A percentile compares a stretch with the other conserved stretches of the same genome.
Conservation (phyloP, 2,113 vertebrate genomes). For the Hippolais icterina region DNA sequence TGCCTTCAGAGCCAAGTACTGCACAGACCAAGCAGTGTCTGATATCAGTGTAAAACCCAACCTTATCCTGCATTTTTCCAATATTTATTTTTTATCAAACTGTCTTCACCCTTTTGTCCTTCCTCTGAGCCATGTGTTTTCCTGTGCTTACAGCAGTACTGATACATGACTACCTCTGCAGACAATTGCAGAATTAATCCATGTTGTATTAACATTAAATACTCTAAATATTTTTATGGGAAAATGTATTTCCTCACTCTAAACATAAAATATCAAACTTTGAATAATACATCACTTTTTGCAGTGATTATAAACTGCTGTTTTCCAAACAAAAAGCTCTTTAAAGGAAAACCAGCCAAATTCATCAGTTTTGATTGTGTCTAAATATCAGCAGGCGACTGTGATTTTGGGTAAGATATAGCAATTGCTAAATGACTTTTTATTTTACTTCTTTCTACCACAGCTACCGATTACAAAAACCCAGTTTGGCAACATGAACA, state of each 20-base stretch:
- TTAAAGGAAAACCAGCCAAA: background rate
- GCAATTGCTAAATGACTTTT: background rate
- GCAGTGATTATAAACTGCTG: background rate
- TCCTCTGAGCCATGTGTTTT: background rate
- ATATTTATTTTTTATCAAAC: background rate
- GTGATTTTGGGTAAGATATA: background rate
- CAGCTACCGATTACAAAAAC: background rate
- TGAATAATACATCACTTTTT: background rate
- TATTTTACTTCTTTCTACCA: background rate
- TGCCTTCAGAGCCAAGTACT: background rate
- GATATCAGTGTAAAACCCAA: accelerated
- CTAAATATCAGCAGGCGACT: background rate
- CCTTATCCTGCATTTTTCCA: background rate
- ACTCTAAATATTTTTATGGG: background rate
- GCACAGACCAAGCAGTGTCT: background rate
- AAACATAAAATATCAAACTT: background rate
- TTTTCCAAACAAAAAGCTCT: background rate
- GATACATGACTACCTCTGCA: background rate
- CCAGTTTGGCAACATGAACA: background rate
- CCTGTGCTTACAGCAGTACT: background rate
- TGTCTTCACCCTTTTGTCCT: background rate
- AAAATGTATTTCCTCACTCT: background rate
- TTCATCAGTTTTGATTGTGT: background rate
- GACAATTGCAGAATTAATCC: background rate
- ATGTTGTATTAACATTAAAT: background rate